Conservation (phyloP, 1,140 invertebrate species). For the Diploscapter pachys region DNA sequence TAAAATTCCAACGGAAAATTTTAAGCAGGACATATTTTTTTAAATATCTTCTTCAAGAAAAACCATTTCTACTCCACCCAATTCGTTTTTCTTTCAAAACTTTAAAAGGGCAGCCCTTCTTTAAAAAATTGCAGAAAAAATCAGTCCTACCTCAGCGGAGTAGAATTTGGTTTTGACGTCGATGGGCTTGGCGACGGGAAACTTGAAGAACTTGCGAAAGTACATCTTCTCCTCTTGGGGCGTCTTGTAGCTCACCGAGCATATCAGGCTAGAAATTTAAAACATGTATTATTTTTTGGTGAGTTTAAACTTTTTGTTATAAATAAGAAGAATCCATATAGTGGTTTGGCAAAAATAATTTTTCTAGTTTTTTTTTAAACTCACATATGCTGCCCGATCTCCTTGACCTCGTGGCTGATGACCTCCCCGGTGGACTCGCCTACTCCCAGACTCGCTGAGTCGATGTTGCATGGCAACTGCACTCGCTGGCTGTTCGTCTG, state of each 20-base stretch:
- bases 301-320: background rate
- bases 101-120: background rate
- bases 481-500: slow-evolving; percentile 85
- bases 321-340: background rate
- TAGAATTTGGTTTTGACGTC: slow-evolving; percentile 99
- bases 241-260: slow-evolving; percentile 84
- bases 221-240: slow-evolving; percentile 68
- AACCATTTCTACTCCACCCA: background rate
- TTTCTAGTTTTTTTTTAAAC: slow-evolving; percentile 41
- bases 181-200: slow-evolving; percentile 92
- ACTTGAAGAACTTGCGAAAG: slow-evolving; percentile 93
- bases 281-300: slow-evolving; percentile 12
- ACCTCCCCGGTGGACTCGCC: slow-evolving; percentile 86
- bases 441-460: slow-evolving; percentile 69
- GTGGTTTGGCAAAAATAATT: background rate
- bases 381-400: slow-evolving; percentile 92
- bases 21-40: slow-evolving; percentile 12
- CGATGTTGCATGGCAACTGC: slow-evolving; percentile 69
- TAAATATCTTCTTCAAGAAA: too few species aligned
- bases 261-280: slow-evolving; percentile 75
- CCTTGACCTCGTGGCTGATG: slow-evolving; percentile 95
- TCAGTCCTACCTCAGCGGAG: slow-evolving; percentile 73
- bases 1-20: slow-evolving; percentile 36
- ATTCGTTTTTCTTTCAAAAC: background rate
- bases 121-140: background rate